Evolutionary conservation across 2,113 vertebrate species (phyloP), one percentile per base, ranked within the genome.

Genomic region (Dromas ardeola): DNA sequence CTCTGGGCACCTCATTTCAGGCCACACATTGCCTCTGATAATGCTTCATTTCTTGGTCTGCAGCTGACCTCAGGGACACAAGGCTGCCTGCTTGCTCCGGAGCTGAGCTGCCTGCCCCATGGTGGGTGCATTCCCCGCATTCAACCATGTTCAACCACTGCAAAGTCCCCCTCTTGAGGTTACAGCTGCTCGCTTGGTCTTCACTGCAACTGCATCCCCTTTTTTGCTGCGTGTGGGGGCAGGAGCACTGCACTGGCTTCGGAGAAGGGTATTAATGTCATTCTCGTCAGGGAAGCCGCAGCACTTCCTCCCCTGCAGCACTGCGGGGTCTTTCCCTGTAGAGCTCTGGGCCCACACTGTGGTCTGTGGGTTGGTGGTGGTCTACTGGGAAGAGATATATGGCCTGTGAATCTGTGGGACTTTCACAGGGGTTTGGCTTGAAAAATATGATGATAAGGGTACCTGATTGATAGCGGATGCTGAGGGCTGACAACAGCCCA

Each of bases 341-440:
- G 17, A 30, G 27, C 15, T 30, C 30, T 29, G 34, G 34, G 21
- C 34, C 25, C 52, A 58, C 38, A 27, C 13, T 2, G 2, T 5
- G 56, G 13, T 69, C 49, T 81, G 55, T 6, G 26, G 50, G 49
- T 66, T 65, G 62, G 30, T 2, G 2, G 18, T 53, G 30, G 30
- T 72, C 1, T n/a, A 15, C 34, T 40, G 80, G 49, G 30, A 2
- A 6, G 9, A 67, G 22, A n/a, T 7, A 19, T 4, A 13, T 1
- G 1, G 6, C 15, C 36, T 78, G 38, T 43, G 32, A 10, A 30
- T 38, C 52, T 67, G n/a, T 0, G 0, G 62, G 62, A 49, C 58
- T 22, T 61, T 72, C 67, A 43, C 18, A 19, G 27, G 8, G 6
- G 8, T 42, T 86, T 88, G 43, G 26, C 49, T 80, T 83, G 71